Percentiles rank a stretch among this genome's conserved stretches.
Evolutionary conservation across 2,888 invertebrate species (phyloP).

Genomic region (Hesperia comma): DNA sequence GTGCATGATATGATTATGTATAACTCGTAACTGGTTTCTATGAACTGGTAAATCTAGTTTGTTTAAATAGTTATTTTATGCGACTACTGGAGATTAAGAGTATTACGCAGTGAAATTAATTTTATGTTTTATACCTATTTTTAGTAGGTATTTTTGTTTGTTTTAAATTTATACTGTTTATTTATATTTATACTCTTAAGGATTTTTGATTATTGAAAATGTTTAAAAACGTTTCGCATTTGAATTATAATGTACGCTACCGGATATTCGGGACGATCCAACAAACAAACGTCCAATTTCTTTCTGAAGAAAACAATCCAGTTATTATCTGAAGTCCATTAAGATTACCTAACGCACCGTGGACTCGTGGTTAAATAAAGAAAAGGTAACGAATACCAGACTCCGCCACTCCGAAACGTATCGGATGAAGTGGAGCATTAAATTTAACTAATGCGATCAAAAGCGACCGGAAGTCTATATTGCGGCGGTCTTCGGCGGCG

Average conservation of each 20-base stretch:
- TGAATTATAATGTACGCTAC: not conserved
- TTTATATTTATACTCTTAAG: not conserved
- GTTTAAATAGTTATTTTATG: slow-evolving; percentile 34
- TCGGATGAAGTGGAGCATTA: slow-evolving; percentile 51
- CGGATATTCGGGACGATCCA: not conserved
- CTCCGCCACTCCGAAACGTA: slow-evolving; percentile 2
- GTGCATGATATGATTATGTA: slow-evolving; percentile 35
- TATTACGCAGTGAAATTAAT: slow-evolving; percentile 18
- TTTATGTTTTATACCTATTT: not conserved
- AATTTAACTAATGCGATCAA: slow-evolving; percentile 66
- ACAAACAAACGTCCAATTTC: not conserved
- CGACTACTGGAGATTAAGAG: slow-evolving; percentile 29
- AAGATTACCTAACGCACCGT: slow-evolving; percentile 6
- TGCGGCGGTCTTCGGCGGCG: slow-evolving; percentile 66
- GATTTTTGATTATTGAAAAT: not conserved
- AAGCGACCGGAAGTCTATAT: slow-evolving; percentile 69
- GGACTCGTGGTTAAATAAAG: slow-evolving; percentile 16
- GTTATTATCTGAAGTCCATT: not conserved
- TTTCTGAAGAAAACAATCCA: not conserved
- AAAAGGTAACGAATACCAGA: slow-evolving; percentile 18
- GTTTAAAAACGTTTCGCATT: not conserved
- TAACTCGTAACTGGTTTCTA: slow-evolving; percentile 36
- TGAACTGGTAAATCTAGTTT: slow-evolving; percentile 37
- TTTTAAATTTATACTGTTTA: too few species aligned
- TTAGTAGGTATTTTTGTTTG: too few species aligned